These are phyloP conservation scores for Gavia stellata DNA, from an alignment of 2,113 vertebrate species.

Conservation along the genomic window DNA sequence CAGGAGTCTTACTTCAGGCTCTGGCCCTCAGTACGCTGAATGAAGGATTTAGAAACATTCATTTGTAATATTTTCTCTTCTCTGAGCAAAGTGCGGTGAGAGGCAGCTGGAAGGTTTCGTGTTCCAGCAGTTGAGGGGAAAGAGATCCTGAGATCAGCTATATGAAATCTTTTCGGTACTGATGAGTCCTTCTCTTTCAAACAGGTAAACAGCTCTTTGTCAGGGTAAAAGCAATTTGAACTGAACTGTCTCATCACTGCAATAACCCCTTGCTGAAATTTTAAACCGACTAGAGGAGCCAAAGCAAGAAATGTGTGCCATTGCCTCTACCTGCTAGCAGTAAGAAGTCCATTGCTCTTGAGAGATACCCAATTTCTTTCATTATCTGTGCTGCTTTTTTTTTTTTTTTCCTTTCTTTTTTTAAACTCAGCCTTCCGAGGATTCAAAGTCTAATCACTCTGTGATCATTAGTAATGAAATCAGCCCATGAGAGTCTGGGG, in stretches of 20 bases:
- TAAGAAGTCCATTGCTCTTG: not conserved
- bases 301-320: not conserved
- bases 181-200: not conserved
- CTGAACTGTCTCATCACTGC: not conserved
- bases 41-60: slow-evolving; percentile 29
- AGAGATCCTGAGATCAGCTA: not conserved
- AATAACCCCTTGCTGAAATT: not conserved
- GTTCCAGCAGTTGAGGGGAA: slow-evolving; percentile 19
- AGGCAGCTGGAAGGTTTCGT: slow-evolving; percentile 26
- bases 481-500: not conserved
- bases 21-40: slow-evolving; percentile 11
- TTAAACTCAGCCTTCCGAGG: not conserved
- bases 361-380: not conserved
- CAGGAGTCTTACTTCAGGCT: slow-evolving; percentile 51
- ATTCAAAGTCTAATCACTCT: not conserved
- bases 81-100: not conserved
- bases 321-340: not conserved
- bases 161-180: not conserved
- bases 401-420: not conserved
- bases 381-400: not conserved
- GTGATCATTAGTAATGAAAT: not conserved
- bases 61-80: slow-evolving; percentile 19
- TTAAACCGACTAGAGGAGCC: not conserved
- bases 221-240: not conserved
- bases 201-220: not conserved